Percentiles rank a stretch among this genome's conserved stretches.
Conservation (phyloP, 2,113 vertebrate genomes). For the Romanogobio albipinnatus region DNA sequence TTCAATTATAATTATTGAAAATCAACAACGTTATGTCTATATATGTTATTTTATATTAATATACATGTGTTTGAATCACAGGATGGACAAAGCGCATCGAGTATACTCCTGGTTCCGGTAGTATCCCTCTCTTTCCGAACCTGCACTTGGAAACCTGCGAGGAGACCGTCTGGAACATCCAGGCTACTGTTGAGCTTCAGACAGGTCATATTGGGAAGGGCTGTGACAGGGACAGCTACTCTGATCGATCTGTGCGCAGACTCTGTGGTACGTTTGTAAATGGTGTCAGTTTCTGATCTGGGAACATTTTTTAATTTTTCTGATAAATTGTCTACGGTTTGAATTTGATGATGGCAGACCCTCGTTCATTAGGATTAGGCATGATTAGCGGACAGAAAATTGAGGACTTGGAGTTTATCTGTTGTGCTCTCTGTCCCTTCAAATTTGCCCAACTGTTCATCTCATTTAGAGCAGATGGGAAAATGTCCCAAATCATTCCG, state of each 20-base stretch:
- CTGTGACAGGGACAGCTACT: slow-evolving; percentile 97
- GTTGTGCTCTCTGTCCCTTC: neutral
- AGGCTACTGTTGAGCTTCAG: slow-evolving; percentile 95
- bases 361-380: neutral
- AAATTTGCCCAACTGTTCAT: slow-evolving; percentile 18
- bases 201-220: slow-evolving; percentile 97
- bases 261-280: slow-evolving; percentile 83
- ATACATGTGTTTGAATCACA: slow-evolving; percentile 57
- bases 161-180: slow-evolving; percentile 97
- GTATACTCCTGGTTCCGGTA: slow-evolving; percentile 90
- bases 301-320: neutral
- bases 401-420: slow-evolving; percentile 22
- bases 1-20: neutral
- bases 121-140: slow-evolving; percentile 89
- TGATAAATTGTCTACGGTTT: neutral
- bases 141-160: slow-evolving; percentile 96
- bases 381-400: slow-evolving; percentile 23
- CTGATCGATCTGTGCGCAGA: slow-evolving; percentile 90
- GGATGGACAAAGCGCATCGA: slow-evolving; percentile 97
- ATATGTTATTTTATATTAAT: neutral
- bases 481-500: slow-evolving; percentile 8
- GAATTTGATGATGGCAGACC: neutral
- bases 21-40: neutral
- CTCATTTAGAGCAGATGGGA: slow-evolving; percentile 42
- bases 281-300: neutral